A percentile compares a stretch with the other conserved stretches of the same genome.
These are phyloP conservation scores for Drosophila demipolita DNA, from an alignment of 2,888 invertebrate species.

Conservation along the genomic window DNA sequence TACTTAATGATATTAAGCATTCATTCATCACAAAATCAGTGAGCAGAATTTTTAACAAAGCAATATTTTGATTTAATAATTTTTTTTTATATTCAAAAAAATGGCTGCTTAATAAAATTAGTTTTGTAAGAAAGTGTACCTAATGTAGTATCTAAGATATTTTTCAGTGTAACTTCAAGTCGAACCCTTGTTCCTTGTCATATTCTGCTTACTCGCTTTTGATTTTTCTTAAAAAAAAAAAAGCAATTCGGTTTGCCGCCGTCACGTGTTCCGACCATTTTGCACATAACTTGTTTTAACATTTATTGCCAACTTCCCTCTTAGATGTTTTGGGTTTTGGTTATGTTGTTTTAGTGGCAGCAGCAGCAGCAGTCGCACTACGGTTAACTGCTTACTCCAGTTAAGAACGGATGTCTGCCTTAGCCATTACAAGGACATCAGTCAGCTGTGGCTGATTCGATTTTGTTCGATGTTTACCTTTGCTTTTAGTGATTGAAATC, in stretches of 20 bases:
- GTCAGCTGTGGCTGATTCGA: conserved; percentile 70
- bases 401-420: conserved; percentile 1
- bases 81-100: background rate
- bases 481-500: conserved; percentile 81
- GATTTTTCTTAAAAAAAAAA: conserved; percentile 8
- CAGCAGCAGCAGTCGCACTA: conserved; percentile 47
- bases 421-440: conserved; percentile 38
- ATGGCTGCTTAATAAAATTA: too few relatives aligned
- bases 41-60: background rate
- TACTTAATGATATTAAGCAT: background rate
- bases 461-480: conserved; percentile 71
- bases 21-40: background rate
- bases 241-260: conserved; percentile 5
- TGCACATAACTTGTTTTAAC: conserved; percentile 76
- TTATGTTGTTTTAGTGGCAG: conserved; percentile 41
- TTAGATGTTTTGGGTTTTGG: conserved; percentile 29
- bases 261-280: conserved; percentile 75
- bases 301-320: conserved; percentile 78
- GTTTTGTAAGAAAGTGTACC: background rate
- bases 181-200: background rate
- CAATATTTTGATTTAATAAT: background rate
- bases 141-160: too few relatives aligned
- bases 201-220: background rate
- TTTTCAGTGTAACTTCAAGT: background rate
- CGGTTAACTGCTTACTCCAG: conserved; percentile 49